Evolutionary conservation across 2,888 invertebrate genomes (phyloP), one percentile per base, ranked within the genome.

Genomic region (Hipparchia sbordonii): DNA sequence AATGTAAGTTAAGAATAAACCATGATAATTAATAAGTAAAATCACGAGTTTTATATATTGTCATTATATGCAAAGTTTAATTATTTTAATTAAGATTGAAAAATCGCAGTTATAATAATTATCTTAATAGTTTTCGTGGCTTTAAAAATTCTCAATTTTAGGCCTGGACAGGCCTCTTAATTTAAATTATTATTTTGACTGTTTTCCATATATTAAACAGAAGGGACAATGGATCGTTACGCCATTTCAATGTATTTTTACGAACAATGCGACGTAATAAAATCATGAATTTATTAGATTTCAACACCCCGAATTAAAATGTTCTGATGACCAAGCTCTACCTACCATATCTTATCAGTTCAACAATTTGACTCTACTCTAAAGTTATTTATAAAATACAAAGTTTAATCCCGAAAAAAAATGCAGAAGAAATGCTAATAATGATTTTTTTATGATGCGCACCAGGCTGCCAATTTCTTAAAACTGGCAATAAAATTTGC

Each of bases 171-270:
- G 39, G 39, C 39, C 39, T 39, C 39, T 39, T 39, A 39, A 39
- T 39, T 39, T 39, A 39, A 4, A 2, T 39, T 4, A 39, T 48
- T 63, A 2, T 10, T 9, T 63, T n/a, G 48, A 51, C 3, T 7
- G 23, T 51, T 63, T 65, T 51, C 10, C 65, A 65, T 65, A 65
- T 33, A 52, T 73, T 52, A 67, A 45, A 52, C 62, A 23, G n/a
- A 5, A 52, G 62, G 62, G 8, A 73, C 75, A 71, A 75, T 66
- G 46, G 67, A 67, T 60, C 23, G 71, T 46, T 67, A 59, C 75
- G 73, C 75, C 75, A 73, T 72, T 75, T 39, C 66, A 45, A 67
- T 73, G 75, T 73, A 6, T 67, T 8, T 60, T 45, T 9, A 52
- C 12, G 5, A 57, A 56, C 67, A 70, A 66, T 63, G 46, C 45